Conservation (phyloP, 2,113 vertebrate genomes). For the Mormoops blainvillei region DNA sequence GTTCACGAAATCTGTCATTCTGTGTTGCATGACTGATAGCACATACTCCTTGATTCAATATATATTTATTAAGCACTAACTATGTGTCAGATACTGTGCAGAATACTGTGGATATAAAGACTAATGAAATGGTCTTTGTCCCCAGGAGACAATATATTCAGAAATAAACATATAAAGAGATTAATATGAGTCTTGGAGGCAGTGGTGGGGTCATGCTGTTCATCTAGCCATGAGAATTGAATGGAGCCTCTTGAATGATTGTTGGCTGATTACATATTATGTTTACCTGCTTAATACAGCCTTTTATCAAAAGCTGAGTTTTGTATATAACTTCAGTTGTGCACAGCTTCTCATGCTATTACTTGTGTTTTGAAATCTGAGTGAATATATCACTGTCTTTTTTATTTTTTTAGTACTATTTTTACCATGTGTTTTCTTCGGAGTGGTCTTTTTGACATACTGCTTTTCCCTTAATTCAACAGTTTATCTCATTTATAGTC, state of each 20-base stretch:
- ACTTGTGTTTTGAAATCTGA: constrained; percentile 14
- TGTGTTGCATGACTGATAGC: background rate
- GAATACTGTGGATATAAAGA: background rate
- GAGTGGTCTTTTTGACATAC: background rate
- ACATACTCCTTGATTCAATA: background rate
- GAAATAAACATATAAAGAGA: background rate
- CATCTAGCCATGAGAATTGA: background rate
- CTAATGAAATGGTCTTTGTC: background rate
- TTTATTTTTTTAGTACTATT: background rate
- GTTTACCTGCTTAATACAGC: background rate
- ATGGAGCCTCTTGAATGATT: background rate
- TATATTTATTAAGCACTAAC: background rate
- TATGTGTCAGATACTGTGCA: background rate
- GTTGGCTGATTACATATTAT: background rate
- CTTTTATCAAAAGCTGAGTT: background rate
- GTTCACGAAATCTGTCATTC: background rate
- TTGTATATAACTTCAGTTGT: background rate
- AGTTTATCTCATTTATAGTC: constrained; percentile 14
- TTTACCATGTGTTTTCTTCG: background rate
- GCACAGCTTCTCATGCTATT: background rate
- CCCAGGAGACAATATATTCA: background rate
- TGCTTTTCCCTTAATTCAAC: constrained; percentile 2
- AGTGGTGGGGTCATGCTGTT: background rate
- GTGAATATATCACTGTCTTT: background rate
- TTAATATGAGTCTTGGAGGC: background rate